Base-by-base conservation (phyloP, 64 coral and sea anemone species). In the Montipora efflorescens region DNA sequence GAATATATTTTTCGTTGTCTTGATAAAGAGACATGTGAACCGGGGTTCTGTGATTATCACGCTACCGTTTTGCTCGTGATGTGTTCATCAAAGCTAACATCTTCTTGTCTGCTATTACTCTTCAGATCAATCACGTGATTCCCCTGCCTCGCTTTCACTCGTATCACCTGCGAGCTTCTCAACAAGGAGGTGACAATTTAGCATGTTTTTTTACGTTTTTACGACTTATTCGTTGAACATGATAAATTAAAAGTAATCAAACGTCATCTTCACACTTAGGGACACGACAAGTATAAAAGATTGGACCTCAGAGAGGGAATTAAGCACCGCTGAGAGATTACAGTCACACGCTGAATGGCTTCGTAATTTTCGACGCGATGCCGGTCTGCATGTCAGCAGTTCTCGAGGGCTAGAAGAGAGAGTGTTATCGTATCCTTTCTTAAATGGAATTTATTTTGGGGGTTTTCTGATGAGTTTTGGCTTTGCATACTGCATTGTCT, bases 291-390 rank as follows among this genome's bases (percentile, higher is more conserved):
- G 71, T 18, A n/a, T 93, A 16, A 93, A 59, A 7, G 92, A 95
- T 71, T 97, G 95, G 95, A 81, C 90, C 47, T 89, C 95, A 48
- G 89, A 94, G 46, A 93, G 93, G 18, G 88, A 94, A 12, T 78
- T 91, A 2, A 94, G 76, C 61, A 92, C 94, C 28, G 93, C 93
- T 74, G 92, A 97, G 84, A 87, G 93, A 92, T 79, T 97, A 15
- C 93, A 88, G 47, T 91, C 92, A 8, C 95, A 97, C 48, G 90
- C 95, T 15, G 89, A 97, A 52, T 97, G 95, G 95, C 75, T 97
- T 5, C 80, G 82, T 8, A 97, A 97, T 86, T 97, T 97, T 92
- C 80, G 95, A 25, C 95, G 95, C 23, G 89, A 87, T 67, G 88
- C 94, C 15, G 95, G 95, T 16, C 78, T 97, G 47, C 67, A 71